Percentiles rank a stretch among this genome's conserved stretches.
Evolutionary conservation across 2,113 vertebrate species (phyloP).

Genomic region (Phyllopteryx taeniolatus): DNA sequence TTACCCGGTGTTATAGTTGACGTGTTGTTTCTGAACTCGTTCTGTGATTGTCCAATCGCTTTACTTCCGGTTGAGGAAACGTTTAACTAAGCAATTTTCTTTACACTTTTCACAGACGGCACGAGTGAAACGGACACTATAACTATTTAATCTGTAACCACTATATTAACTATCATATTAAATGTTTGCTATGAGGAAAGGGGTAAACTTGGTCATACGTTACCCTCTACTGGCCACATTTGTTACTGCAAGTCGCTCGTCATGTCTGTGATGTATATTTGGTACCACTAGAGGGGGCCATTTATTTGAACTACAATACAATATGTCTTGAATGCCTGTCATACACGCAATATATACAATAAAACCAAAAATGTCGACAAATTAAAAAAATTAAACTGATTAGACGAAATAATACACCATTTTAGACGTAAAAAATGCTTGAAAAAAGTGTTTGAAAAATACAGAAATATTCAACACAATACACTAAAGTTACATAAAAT

Average conservation of each 20-base stretch:
- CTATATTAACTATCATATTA: neutral
- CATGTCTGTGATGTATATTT: constrained; percentile 1
- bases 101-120: neutral
- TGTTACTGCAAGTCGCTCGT: constrained; percentile 8
- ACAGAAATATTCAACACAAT: neutral
- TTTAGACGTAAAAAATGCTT: too few relatives aligned
- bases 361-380: too few relatives aligned
- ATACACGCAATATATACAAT: too few relatives aligned
- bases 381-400: too few relatives aligned
- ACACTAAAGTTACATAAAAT: neutral
- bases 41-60: neutral
- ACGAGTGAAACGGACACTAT: neutral
- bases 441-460: neutral
- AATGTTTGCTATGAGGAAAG: neutral
- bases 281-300: constrained; percentile 41
- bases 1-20: neutral
- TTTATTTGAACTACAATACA: neutral
- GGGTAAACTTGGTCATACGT: constrained; percentile 8
- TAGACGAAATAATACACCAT: neutral
- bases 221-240: constrained; percentile 44
- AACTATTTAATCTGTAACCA: neutral
- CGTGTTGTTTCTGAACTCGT: neutral
- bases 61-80: neutral
- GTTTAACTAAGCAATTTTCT: neutral
- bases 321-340: neutral